These are phyloP conservation scores for Misgurnus mizolepis DNA, from an alignment of 2,113 vertebrate genomes.

Conservation along the genomic window DNA sequence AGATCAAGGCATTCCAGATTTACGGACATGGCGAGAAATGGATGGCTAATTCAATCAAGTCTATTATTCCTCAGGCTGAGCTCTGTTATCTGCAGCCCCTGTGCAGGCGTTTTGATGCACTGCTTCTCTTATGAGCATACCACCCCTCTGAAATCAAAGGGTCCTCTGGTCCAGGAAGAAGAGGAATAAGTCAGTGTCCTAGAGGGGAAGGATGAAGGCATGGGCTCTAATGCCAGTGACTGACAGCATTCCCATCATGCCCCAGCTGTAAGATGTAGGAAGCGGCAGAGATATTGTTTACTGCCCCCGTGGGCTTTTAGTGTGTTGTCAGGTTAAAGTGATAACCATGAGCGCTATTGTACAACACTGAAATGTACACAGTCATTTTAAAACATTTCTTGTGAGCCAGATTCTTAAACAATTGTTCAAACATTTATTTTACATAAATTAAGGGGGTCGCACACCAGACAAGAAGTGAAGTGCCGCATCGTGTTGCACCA, in stretches of 20 bases:
- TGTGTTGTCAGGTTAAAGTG: not conserved
- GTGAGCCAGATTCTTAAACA: too few species aligned
- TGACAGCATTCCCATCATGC: conserved; percentile 11
- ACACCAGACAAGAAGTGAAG: too few species aligned
- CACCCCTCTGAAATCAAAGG: conserved; percentile 59
- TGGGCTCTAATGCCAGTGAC: conserved; percentile 30
- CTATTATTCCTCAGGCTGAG: conserved; percentile 70
- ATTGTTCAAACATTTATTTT: too few species aligned
- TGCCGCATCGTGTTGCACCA: too few species aligned
- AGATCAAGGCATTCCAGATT: conserved; percentile 71
- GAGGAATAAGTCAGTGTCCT: conserved; percentile 47
- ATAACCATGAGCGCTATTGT: not conserved
- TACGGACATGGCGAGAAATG: conserved; percentile 65
- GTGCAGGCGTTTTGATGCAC: conserved; percentile 73
- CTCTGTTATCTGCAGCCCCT: conserved; percentile 65
- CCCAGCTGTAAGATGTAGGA: conserved; percentile 14
- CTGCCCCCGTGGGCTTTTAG: conserved; percentile 25
- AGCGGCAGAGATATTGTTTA: conserved; percentile 3
- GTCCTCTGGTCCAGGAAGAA: conserved; percentile 49
- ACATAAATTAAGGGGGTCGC: too few species aligned
- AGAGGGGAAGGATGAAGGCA: conserved; percentile 12
- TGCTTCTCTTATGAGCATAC: conserved; percentile 60
- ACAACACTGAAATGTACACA: too few species aligned
- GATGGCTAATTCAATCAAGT: conserved; percentile 71
- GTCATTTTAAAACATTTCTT: too few species aligned